Evolutionary conservation across 1,140 invertebrate genomes (phyloP), one percentile per base, ranked within the genome.

Genomic region (Ceratitis capitata): DNA sequence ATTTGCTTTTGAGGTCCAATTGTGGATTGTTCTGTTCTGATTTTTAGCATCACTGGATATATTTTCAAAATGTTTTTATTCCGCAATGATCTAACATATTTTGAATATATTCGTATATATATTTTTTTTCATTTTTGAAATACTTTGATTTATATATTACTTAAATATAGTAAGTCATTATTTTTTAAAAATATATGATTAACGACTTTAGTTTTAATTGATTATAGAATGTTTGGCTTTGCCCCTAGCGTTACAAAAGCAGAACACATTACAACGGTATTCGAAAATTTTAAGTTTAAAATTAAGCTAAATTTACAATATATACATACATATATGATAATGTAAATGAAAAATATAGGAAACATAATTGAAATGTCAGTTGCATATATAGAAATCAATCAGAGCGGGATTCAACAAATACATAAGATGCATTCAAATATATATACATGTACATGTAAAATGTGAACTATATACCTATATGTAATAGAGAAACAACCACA

Each of bases 401-500:
- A 69, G 32, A 47, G 26, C n/a, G 39, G 69, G 12, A 45, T 78
- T 78, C 19, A 78, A 42, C 6, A 83, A 82, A 85, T 56, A 82
- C n/a, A 56, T 45, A 82, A 82, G 56, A 82, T 51, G 69, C 39
- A 78, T 78, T 78, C 19, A 78, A n/a, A 19, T 47, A 45, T 35
- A 78, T 29, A 53, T 29, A 51, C 19, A 53, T 83, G 53, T 83
- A 42, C 29, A 83, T 83, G 45, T 12, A 23, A 83, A 83, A 35
- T 83, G 82, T 83, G 29, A 83, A 83, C 49, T 83, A 29, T 23
- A 78, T 45, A 45, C 69, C 35, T 45, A 78, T 26, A 51, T 83
- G 26, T 53, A 83, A 47, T 83, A 74, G 39, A 86, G 51, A 85
- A 53, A 85, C 69, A 45, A 78, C 19, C 69, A 78, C 69, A 78